phyloP scores from a whole-genome alignment of 2,113 vertebrate species.

The Caracal caracal region DNA sequence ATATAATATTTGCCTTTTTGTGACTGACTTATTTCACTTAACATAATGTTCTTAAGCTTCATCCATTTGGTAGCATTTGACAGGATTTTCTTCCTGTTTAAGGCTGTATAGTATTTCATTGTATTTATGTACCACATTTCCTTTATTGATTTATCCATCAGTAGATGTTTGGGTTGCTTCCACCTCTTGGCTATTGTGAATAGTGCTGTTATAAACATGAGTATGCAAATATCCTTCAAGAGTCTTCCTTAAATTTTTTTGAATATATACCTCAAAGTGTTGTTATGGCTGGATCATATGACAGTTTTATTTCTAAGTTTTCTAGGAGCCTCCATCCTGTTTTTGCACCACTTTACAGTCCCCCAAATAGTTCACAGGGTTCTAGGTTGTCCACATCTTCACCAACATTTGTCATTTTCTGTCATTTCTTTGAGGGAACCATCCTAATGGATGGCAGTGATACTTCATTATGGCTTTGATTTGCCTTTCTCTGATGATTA shows the following conservation, averaged over 20 bases:
- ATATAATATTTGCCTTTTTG: not conserved
- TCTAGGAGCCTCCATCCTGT: not conserved
- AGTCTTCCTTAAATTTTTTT: not conserved
- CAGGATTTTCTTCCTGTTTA: not conserved
- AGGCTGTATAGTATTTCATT: not conserved
- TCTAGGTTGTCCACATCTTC: not conserved
- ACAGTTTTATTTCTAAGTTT: not conserved
- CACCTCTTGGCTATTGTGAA: not conserved
- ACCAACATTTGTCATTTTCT: not conserved
- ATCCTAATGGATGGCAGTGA: no score
- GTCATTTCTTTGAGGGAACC: not conserved
- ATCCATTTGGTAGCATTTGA: not conserved
- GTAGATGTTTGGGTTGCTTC: not conserved
- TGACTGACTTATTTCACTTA: not conserved
- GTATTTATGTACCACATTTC: not conserved
- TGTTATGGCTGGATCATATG: not conserved
- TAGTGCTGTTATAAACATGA: not conserved
- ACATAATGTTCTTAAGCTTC: not conserved
- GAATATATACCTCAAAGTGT: not conserved
- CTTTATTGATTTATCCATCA: not conserved
- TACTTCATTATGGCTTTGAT: not conserved
- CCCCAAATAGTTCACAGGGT: not conserved
- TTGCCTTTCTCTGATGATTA: not conserved
- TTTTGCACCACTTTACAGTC: not conserved
- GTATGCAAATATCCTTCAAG: not conserved